These are phyloP conservation scores for Agelaius tricolor DNA, from an alignment of 2,113 vertebrate species.

Conservation along the genomic window DNA sequence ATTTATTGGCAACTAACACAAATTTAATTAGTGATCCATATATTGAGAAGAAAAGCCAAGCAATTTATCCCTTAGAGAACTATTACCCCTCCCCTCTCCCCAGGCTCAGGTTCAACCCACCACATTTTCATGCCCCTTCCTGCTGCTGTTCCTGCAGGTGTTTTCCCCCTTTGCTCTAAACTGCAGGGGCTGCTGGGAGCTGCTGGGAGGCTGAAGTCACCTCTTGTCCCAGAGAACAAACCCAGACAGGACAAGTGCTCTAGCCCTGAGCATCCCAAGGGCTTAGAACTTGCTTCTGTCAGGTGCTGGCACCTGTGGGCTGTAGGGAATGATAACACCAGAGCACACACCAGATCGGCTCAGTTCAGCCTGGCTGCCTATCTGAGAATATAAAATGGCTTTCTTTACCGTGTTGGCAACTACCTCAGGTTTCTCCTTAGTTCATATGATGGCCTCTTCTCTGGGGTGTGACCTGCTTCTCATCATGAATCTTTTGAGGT, in stretches of 20 bases:
- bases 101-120: background rate
- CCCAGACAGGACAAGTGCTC: rapidly evolving
- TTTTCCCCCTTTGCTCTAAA: background rate
- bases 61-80: background rate
- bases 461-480: background rate
- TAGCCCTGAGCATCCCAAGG: background rate
- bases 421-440: background rate
- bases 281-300: background rate
- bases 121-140: background rate
- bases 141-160: background rate
- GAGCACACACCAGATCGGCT: background rate
- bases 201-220: background rate
- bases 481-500: background rate
- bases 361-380: background rate
- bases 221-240: background rate
- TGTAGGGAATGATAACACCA: background rate
- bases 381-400: background rate
- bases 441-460: background rate
- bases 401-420: background rate
- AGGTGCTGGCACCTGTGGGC: background rate
- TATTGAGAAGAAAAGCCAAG: background rate
- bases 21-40: background rate
- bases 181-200: background rate
- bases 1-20: background rate
- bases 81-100: background rate